A percentile compares a stretch with the other conserved stretches of the same genome.
phyloP scores from a whole-genome alignment of 2,797 vertebrate species.

The Rhadinocentrus ornatus region DNA sequence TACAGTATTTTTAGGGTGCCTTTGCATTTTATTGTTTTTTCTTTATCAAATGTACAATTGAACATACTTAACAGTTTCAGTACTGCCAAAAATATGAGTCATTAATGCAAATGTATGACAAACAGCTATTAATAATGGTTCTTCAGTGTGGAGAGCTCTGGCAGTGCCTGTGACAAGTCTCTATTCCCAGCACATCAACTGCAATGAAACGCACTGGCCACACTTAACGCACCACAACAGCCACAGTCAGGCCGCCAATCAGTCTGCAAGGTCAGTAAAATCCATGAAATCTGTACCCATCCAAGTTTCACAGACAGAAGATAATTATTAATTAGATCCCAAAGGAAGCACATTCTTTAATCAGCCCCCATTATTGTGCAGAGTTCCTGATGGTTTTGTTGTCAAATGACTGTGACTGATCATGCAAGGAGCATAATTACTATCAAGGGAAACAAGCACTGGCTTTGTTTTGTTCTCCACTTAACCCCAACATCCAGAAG shows the following conservation, averaged over 20 bases:
- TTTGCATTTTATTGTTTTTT: not conserved
- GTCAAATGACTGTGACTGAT: slow-evolving; percentile 50
- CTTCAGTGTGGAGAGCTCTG: slow-evolving; percentile 40
- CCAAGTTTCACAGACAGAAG: slow-evolving; percentile 44
- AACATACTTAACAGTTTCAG: not conserved
- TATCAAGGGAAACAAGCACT: slow-evolving; percentile 50
- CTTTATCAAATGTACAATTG: not conserved
- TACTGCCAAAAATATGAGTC: not conserved
- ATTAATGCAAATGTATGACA: not conserved
- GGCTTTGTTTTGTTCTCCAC: slow-evolving; percentile 43
- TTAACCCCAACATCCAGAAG: slow-evolving; percentile 17
- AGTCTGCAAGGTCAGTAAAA: slow-evolving; percentile 51
- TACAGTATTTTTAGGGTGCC: not conserved
- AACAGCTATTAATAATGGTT: slow-evolving; percentile 35
- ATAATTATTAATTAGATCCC: slow-evolving; percentile 72
- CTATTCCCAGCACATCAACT: slow-evolving; percentile 50
- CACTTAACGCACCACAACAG: slow-evolving; percentile 51
- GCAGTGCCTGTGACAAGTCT: slow-evolving; percentile 41
- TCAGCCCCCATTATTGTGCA: slow-evolving; percentile 50
- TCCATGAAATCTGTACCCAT: slow-evolving; percentile 49
- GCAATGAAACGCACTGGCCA: slow-evolving; percentile 53
- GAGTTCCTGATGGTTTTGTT: slow-evolving; percentile 31
- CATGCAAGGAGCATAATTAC: slow-evolving; percentile 54
- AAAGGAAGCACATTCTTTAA: slow-evolving; percentile 64
- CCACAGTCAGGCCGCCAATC: slow-evolving; percentile 51